Base-by-base conservation (phyloP, 2,888 invertebrate genomes). In the Cerceris ruficornis region DNA sequence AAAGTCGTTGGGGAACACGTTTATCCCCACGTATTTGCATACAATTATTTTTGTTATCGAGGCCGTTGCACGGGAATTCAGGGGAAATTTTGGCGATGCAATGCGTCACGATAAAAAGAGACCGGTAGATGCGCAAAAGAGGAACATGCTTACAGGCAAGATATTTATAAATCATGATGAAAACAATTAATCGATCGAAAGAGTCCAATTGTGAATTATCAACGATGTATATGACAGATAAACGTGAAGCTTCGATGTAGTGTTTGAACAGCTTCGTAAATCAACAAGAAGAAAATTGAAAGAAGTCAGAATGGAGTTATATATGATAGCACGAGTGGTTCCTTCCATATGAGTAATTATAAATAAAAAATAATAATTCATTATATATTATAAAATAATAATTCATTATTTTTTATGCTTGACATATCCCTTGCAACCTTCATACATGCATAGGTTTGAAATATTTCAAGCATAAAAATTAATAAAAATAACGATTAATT, bases 41-140 rank as follows among this genome's bases (percentile, higher is more conserved):
- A 43, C 68, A 77, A 84, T 85, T 83, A 85, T 86, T 88, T 87
- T 87, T 74, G 74, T 72, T 69, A 83, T 78, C 62, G 80, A 86
- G 78, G 86, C 67, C 79, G 58, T 64, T 74, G 74, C 61, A 69
- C 69, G 60, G 50, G 55, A 69, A 69, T 70, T 69, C 65, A 66
- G 58, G 55, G 71, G 68, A 75, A 79, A 68, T 52, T 81, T 81
- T 70, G 69, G 58, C 76, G 73, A 73, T 73, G 60, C 71, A 46
- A 46, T 49, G 57, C 17, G 43, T 11, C 14, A 54, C 15, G 74
- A 70, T 74, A 74, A 77, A 77, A 77, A 78, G 72, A 71, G 58
- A 49, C 15, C 57, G 43, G 52, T 17, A 54, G 42, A 42, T 14
- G 54, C 15, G 41, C 58, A 71, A 58, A 70, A 71, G 50, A 11